Evolutionary conservation across 2,113 vertebrate genomes (phyloP).

Genomic region (Oncorhynchus kisutch): DNA sequence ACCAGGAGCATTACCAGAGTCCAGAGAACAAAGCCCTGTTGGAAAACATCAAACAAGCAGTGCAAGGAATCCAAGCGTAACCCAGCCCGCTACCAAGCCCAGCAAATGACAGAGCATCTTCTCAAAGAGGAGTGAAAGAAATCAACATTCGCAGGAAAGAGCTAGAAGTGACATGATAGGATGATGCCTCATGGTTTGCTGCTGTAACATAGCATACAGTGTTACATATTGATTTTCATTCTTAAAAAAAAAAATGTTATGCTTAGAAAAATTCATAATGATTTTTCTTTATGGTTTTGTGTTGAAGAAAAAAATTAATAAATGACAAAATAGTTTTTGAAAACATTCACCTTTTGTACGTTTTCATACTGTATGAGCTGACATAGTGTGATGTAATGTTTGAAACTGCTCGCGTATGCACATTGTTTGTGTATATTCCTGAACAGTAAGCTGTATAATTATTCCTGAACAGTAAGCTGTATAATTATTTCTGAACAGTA

Average conservation of each 20-base stretch:
- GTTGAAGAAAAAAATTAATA: slow-evolving; percentile 83
- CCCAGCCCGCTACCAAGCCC: slow-evolving; percentile 46
- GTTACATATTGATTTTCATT: slow-evolving; percentile 81
- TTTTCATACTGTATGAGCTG: slow-evolving; percentile 94
- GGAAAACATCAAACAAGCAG: slow-evolving; percentile 99
- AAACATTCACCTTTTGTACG: slow-evolving; percentile 98
- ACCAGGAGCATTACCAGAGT: slow-evolving; percentile 98
- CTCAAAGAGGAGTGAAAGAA: slow-evolving; percentile 22
- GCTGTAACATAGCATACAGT: slow-evolving; percentile 89
- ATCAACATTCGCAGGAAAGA: slow-evolving; percentile 39
- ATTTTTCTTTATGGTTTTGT: slow-evolving; percentile 83
- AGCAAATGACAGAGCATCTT: slow-evolving; percentile 73
- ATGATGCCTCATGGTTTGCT: slow-evolving; percentile 83
- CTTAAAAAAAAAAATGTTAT: slow-evolving; percentile 77
- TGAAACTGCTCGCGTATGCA: slow-evolving; percentile 97
- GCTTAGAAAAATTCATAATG: slow-evolving; percentile 86
- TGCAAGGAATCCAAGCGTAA: slow-evolving; percentile 99
- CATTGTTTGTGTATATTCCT: slow-evolving; percentile 97
- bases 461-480: slow-evolving; percentile 96
- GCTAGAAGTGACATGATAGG: slow-evolving; percentile 54
- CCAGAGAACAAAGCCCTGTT: slow-evolving; percentile 98
- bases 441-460: slow-evolving; percentile 91
- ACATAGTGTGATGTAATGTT: slow-evolving; percentile 96
- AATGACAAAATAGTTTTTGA: slow-evolving; percentile 93
- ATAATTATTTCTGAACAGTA: slow-evolving; percentile 97